Base-by-base conservation (phyloP, 2,888 invertebrate species). In the Euplexia lucipara region DNA sequence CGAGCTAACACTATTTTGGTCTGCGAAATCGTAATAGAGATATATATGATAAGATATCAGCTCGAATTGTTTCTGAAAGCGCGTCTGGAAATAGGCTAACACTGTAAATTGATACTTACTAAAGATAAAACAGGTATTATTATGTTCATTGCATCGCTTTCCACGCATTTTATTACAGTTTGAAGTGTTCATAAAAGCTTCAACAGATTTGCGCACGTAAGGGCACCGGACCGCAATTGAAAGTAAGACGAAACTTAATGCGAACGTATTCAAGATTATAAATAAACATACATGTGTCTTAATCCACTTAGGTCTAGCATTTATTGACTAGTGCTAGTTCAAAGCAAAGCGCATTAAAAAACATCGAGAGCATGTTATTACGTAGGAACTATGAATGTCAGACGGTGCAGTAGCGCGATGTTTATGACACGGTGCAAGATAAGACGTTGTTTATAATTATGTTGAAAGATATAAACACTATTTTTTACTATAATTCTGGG, bases 121-220 rank as follows among this genome's bases (percentile, higher is more conserved):
- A n/a, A 16, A 57, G 78, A 78, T 78, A 78, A 66, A 56, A 49
- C 39, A 45, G 32, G 34, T 64, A 42, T 54, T 76, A 63, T 48
- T 22, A 10, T 16, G 4, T 56, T 45, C 20, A 20, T 47, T 16
- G 37, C 18, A 48, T 37, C 9, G 35, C 47, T 53, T 39, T 52
- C 30, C 37, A 39, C 16, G 4, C 16, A 8, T 45, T 32, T 61
- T 57, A 51, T 67, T 54, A 32, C 10, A 37, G 7, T 8, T 35
- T 35, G 14, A 37, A 63, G 71, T 71, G n/a, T 42, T 41, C 63
- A 66, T 66, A 53, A 53, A 47, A 53, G 10, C 20, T 32, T 30
- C 12, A 41, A 39, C 9, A 18, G 16, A 52, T 35, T 39, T 52
- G n/a, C 16, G 32, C 18, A 30, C 12, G 30, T 30, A 64, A 71